Evolutionary conservation across 2,797 vertebrate species (phyloP).

Genomic region (Balearica regulorum): DNA sequence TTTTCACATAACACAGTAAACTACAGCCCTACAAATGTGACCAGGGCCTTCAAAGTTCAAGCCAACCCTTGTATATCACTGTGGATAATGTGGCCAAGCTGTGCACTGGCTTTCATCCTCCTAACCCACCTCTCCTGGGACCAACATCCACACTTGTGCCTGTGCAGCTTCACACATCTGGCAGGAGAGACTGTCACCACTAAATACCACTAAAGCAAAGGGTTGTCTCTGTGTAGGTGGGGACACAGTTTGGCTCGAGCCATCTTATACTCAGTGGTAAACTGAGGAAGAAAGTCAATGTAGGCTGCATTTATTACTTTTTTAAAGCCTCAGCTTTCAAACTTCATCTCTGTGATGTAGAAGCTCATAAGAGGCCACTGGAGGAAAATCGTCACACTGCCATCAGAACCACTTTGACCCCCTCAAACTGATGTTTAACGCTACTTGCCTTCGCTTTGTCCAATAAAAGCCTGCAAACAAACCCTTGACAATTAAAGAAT

Average conservation of each 20-base stretch:
- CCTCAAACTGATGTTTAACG: background rate
- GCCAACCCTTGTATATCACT: background rate
- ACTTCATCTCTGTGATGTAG: background rate
- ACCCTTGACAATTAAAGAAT: background rate
- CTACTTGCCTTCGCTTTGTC: background rate
- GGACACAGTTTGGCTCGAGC: background rate
- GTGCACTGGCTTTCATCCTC: background rate
- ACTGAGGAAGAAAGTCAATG: background rate
- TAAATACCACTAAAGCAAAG: background rate
- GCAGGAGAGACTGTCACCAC: background rate
- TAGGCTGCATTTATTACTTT: background rate
- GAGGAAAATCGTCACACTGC: background rate
- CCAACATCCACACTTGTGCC: background rate
- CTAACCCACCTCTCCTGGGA: background rate
- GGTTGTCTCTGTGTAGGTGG: background rate
- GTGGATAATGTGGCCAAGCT: background rate
- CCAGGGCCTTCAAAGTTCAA: background rate
- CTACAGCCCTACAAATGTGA: accelerated
- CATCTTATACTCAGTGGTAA: background rate
- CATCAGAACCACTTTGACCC: background rate
- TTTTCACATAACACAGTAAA: background rate
- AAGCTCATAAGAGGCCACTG: background rate
- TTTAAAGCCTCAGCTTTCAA: background rate
- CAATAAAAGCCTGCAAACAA: background rate
- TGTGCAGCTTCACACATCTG: accelerated